These are phyloP conservation scores for Triplophysa yarkandensis DNA, from an alignment of 2,797 vertebrate genomes.

Conservation along the genomic window DNA sequence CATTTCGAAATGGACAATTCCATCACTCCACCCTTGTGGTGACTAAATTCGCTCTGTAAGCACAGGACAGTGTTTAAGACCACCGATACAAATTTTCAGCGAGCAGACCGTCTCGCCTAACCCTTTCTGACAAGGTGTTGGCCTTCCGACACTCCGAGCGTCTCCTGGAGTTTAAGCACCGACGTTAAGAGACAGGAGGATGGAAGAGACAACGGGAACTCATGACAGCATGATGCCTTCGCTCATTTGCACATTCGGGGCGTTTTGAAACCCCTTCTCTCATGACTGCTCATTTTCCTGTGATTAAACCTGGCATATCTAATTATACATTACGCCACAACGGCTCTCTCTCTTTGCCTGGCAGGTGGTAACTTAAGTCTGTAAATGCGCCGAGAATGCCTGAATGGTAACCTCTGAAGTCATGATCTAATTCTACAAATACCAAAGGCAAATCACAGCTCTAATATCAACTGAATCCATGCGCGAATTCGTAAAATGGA, in stretches of 20 bases:
- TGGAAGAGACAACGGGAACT: conserved; percentile 15
- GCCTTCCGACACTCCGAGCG: conserved; percentile 65
- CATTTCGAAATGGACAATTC: conserved; percentile 30
- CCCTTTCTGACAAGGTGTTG: conserved; percentile 69
- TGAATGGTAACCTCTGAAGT: conserved; percentile 14
- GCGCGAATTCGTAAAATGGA: not conserved
- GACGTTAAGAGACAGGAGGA: conserved; percentile 29
- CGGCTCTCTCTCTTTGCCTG: conserved; percentile 45
- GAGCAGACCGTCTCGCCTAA: conserved; percentile 68
- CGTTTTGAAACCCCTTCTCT: conserved; percentile 42
- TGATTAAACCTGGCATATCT: conserved; percentile 72
- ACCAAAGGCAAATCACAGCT: not conserved
- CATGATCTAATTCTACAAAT: conserved; percentile 11
- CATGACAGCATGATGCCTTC: conserved; percentile 43
- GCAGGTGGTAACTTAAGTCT: conserved; percentile 54
- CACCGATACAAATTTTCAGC: conserved; percentile 58
- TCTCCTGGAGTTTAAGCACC: conserved; percentile 47
- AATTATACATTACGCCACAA: conserved; percentile 66
- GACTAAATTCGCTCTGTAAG: conserved; percentile 44
- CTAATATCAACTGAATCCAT: not conserved
- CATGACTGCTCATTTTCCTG: conserved; percentile 60
- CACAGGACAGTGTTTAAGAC: conserved; percentile 63
- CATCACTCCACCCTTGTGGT: conserved; percentile 30
- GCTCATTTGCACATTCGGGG: conserved; percentile 29
- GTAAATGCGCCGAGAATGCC: conserved; percentile 31